A percentile compares a stretch with the other conserved stretches of the same genome.
phyloP scores from a whole-genome alignment of 2,888 invertebrate genomes.

The Furcula furcula region DNA sequence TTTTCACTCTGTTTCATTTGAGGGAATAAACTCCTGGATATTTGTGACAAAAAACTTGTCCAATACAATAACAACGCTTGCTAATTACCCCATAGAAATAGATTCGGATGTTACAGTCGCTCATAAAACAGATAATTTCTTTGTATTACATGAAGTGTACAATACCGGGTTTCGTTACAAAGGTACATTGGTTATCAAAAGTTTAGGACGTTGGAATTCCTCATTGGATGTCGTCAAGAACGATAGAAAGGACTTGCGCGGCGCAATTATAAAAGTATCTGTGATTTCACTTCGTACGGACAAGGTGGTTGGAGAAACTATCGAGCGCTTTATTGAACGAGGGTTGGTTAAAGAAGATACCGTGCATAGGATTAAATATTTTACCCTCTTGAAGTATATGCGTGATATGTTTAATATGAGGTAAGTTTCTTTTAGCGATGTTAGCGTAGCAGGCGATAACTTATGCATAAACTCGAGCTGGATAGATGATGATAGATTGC shows the following conservation, averaged over 20 bases:
- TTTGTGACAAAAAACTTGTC: conserved; percentile 44
- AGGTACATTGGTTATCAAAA: conserved; percentile 67
- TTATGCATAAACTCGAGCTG: not conserved
- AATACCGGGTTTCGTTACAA: conserved; percentile 80
- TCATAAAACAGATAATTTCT: conserved; percentile 28
- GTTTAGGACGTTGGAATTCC: conserved; percentile 73
- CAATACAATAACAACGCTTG: conserved; percentile 41
- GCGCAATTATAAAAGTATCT: conserved; percentile 77
- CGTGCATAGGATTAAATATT: conserved; percentile 84
- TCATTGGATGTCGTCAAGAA: conserved; percentile 51
- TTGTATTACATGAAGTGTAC: conserved; percentile 69
- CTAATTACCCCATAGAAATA: conserved; percentile 58
- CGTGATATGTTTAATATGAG: conserved; percentile 85
- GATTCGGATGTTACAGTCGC: conserved; percentile 71
- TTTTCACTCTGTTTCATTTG: conserved; percentile 35
- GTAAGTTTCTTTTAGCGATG: too few species aligned
- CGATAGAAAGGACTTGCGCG: conserved; percentile 76
- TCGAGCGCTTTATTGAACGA: conserved; percentile 73
- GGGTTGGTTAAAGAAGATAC: conserved; percentile 80
- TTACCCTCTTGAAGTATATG: conserved; percentile 77
- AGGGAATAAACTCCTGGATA: conserved; percentile 59
- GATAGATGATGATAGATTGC: too few species aligned
- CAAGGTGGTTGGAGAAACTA: conserved; percentile 56
- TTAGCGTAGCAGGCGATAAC: not conserved
- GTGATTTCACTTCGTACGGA: conserved; percentile 61